Evolutionary conservation across 2,888 invertebrate genomes (phyloP).

Genomic region (Copidosoma aretas): DNA sequence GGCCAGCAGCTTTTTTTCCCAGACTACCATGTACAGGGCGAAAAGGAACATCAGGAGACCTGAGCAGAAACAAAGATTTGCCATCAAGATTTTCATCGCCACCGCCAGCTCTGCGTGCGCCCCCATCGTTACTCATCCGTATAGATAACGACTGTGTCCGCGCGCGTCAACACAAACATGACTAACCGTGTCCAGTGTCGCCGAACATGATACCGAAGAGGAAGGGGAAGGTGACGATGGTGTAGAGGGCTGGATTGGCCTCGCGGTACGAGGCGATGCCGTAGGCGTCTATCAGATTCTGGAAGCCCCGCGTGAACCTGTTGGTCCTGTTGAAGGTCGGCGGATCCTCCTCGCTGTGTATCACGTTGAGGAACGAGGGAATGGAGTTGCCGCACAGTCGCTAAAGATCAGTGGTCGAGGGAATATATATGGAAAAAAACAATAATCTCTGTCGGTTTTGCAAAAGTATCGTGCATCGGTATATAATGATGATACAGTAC

Average conservation of each 20-base stretch:
- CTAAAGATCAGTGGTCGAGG: conserved; percentile 39
- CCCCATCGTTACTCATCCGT: too few species aligned
- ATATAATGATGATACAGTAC: conserved; percentile 63
- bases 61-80: conserved; percentile 9
- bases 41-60: conserved; percentile 83
- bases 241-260: conserved; percentile 97
- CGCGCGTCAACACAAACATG: background rate
- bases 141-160: too few species aligned
- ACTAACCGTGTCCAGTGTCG: conserved; percentile 90
- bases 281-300: conserved; percentile 93
- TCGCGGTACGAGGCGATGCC: conserved; percentile 95
- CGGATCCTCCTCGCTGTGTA: conserved; percentile 87
- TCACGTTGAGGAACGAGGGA: conserved; percentile 93
- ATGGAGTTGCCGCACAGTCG: conserved; percentile 82
- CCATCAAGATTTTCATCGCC: too few species aligned
- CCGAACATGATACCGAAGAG: conserved; percentile 99
- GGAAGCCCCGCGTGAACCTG: conserved; percentile 95
- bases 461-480: background rate
- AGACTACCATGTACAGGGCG: conserved; percentile 93
- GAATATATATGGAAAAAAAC: too few species aligned
- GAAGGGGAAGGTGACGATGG: conserved; percentile 97
- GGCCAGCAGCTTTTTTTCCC: conserved; percentile 88
- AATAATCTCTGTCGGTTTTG: too few species aligned
- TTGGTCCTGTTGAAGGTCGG: conserved; percentile 96
- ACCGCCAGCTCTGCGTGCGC: too few species aligned